Conservation (phyloP, 2,888 invertebrate genomes). For the Apeira syringaria region DNA sequence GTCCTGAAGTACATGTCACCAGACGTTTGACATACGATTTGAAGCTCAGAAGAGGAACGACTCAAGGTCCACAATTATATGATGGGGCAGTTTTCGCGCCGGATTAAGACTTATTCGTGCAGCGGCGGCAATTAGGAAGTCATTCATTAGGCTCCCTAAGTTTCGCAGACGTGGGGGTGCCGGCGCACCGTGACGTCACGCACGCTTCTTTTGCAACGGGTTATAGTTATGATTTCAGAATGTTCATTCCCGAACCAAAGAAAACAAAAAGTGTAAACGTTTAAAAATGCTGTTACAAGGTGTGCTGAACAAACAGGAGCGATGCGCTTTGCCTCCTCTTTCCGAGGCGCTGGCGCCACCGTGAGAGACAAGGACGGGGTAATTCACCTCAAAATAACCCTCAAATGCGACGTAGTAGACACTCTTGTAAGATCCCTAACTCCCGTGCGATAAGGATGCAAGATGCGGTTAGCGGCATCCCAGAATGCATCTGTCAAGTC, state of each 20-base stretch:
- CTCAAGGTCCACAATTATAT: conserved; percentile 77
- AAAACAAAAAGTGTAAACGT: conserved; percentile 66
- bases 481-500: conserved; percentile 82
- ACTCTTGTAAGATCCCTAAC: conserved; percentile 59
- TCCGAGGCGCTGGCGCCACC: conserved; percentile 70
- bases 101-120: conserved; percentile 78
- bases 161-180: conserved; percentile 83
- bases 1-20: conserved; percentile 63
- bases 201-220: conserved; percentile 57
- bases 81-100: conserved; percentile 60
- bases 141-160: conserved; percentile 83
- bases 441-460: conserved; percentile 74
- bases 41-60: conserved; percentile 66
- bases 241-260: conserved; percentile 44
- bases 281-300: conserved; percentile 61
- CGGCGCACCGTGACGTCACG: conserved; percentile 67
- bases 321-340: conserved; percentile 55
- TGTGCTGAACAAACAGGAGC: conserved; percentile 68
- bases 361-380: conserved; percentile 70
- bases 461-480: conserved; percentile 79
- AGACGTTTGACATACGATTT: conserved; percentile 71
- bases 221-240: conserved; percentile 52
- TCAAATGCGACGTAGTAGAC: conserved; percentile 68
- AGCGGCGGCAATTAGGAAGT: conserved; percentile 82
- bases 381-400: conserved; percentile 76